phyloP scores from a whole-genome alignment of 2,888 invertebrate species.

The Myopa tessellatipennis region DNA sequence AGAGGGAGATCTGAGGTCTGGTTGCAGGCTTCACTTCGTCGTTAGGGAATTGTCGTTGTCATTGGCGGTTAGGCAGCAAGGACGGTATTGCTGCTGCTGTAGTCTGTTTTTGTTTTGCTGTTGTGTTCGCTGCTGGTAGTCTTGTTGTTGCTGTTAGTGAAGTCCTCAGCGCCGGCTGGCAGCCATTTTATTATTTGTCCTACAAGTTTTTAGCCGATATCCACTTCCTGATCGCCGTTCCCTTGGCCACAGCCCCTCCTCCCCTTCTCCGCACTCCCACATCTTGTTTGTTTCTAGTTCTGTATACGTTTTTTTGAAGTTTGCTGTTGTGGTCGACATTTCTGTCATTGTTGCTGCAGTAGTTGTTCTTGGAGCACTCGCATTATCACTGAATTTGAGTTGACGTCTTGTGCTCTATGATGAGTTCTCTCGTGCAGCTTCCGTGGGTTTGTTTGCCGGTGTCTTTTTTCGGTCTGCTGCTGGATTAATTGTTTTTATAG shows the following conservation, averaged over 20 bases:
- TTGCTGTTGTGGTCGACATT: background rate
- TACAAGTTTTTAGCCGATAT: conserved; percentile 28
- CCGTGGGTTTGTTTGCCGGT: background rate
- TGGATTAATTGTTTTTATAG: background rate
- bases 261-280: background rate
- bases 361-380: conserved; percentile 2
- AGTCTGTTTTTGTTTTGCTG: background rate
- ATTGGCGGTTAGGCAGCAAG: conserved; percentile 2
- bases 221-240: conserved; percentile 4
- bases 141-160: background rate
- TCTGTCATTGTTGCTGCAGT: background rate
- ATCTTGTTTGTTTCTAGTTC: conserved; percentile 7
- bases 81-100: background rate
- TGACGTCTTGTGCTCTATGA: conserved; percentile 5
- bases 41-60: conserved; percentile 29
- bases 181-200: conserved; percentile 36
- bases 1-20: background rate
- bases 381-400: conserved; percentile 20
- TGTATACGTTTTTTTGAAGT: conserved; percentile 14
- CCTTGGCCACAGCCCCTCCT: background rate
- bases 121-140: background rate
- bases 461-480: background rate
- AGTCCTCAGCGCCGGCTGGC: conserved; percentile 12
- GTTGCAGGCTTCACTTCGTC: conserved; percentile 11
- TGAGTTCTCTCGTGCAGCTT: background rate